These are phyloP conservation scores for Melanostigma gelatinosum DNA, from an alignment of 2,113 vertebrate species.

Conservation along the genomic window DNA sequence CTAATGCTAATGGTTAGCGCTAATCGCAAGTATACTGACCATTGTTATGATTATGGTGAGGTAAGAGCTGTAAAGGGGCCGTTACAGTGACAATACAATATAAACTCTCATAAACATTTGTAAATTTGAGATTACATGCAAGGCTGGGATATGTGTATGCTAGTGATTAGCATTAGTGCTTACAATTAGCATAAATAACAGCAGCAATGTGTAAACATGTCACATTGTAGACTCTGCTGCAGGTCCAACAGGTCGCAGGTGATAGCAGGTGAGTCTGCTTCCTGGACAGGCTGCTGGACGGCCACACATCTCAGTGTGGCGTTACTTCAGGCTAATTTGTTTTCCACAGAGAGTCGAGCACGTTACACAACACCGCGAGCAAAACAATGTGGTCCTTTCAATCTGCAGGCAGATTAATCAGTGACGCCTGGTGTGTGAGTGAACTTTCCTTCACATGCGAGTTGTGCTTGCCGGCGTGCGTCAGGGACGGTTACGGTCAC, in stretches of 20 bases:
- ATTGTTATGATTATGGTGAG: no score
- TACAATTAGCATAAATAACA: neutral
- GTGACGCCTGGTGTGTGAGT: constrained; percentile 16
- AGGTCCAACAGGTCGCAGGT: neutral
- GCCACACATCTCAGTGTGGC: neutral
- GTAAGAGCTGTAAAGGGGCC: no score
- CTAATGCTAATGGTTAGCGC: no score
- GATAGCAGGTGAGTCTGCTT: constrained; percentile 22
- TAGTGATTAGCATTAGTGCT: no score
- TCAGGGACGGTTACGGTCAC: neutral
- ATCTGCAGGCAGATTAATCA: constrained; percentile 44
- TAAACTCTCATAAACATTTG: no score
- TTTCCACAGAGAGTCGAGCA: constrained; percentile 23
- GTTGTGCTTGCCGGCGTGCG: neutral
- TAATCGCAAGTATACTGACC: no score
- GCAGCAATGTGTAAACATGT: neutral
- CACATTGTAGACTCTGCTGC: neutral
- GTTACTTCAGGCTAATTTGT: constrained; percentile 14
- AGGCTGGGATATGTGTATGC: no score
- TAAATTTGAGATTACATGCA: no score
- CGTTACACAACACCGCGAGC: constrained; percentile 18
- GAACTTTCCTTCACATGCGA: constrained; percentile 14
- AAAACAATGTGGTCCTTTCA: constrained; percentile 10
- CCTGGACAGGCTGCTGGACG: constrained; percentile 5
- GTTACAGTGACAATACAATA: no score